A percentile compares a stretch with the other conserved stretches of the same genome.
These are phyloP conservation scores for Thunnus albacares DNA, from an alignment of 2,797 vertebrate genomes.

Conservation along the genomic window DNA sequence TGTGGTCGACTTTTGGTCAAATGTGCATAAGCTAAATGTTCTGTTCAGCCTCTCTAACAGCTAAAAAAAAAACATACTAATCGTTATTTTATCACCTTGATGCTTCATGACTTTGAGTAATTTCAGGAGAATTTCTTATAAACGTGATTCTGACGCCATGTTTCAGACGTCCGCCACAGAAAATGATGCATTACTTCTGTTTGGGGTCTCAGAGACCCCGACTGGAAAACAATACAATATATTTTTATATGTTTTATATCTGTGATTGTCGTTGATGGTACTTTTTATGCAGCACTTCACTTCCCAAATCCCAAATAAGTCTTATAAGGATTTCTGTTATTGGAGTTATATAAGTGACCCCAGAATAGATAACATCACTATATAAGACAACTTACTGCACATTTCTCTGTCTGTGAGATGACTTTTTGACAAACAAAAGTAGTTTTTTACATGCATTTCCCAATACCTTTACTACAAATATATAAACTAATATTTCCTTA, in stretches of 20 bases:
- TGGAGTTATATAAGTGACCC: neutral
- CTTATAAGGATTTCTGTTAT: neutral
- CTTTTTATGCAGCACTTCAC: neutral
- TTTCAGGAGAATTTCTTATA: neutral
- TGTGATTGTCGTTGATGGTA: neutral
- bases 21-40: neutral
- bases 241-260: neutral
- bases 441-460: neutral
- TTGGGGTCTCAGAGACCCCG: neutral
- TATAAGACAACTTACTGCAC: too few relatives aligned
- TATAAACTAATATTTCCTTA: neutral
- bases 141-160: neutral
- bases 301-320: neutral
- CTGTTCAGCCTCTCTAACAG: neutral
- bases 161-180: neutral
- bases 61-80: neutral
- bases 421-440: neutral
- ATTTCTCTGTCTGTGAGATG: neutral
- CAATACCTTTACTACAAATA: neutral
- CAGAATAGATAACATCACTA: neutral
- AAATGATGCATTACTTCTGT: neutral
- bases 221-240: neutral
- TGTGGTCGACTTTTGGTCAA: neutral
- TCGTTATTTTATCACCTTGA: neutral
- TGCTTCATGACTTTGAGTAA: neutral